A percentile compares a stretch with the other conserved stretches of the same genome.
phyloP scores from a whole-genome alignment of 2,888 invertebrate genomes.

The Eupithecia vulgata region DNA sequence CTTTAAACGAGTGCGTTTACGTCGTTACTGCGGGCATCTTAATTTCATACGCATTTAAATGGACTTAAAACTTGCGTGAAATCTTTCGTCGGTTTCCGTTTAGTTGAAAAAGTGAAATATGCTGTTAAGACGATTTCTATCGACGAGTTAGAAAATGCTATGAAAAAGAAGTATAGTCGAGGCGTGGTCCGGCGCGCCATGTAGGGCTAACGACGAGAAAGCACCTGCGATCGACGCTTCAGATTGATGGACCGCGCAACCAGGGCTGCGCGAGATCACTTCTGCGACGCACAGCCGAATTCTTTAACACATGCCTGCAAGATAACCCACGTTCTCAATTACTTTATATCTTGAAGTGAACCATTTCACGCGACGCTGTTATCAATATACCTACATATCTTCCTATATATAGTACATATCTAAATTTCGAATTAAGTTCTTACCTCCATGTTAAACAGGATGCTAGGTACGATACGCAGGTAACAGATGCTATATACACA shows the following conservation, averaged over 20 bases:
- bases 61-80: conserved; percentile 67
- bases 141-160: conserved; percentile 81
- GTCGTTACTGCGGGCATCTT: conserved; percentile 72
- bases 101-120: conserved; percentile 75
- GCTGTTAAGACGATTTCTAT: conserved; percentile 80
- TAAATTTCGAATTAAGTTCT: not conserved
- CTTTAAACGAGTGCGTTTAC: conserved; percentile 75
- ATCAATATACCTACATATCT: conserved; percentile 9
- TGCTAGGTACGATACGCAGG: conserved; percentile 21
- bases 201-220: conserved; percentile 84
- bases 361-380: conserved; percentile 16
- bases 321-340: conserved; percentile 11
- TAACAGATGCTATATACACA: conserved; percentile 25
- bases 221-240: conserved; percentile 75
- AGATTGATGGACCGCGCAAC: conserved; percentile 75
- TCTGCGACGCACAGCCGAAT: conserved; percentile 27
- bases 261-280: conserved; percentile 10
- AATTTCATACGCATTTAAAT: conserved; percentile 71
- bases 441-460: conserved; percentile 24
- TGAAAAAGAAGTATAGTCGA: conserved; percentile 79
- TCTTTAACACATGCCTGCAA: conserved; percentile 1
- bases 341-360: conserved; percentile 20
- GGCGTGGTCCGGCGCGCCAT: conserved; percentile 78
- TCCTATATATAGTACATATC: not conserved
- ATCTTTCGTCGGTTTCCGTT: conserved; percentile 70